Evolutionary conservation across 2,113 vertebrate species (phyloP).

Genomic region (Mastomys coucha): DNA sequence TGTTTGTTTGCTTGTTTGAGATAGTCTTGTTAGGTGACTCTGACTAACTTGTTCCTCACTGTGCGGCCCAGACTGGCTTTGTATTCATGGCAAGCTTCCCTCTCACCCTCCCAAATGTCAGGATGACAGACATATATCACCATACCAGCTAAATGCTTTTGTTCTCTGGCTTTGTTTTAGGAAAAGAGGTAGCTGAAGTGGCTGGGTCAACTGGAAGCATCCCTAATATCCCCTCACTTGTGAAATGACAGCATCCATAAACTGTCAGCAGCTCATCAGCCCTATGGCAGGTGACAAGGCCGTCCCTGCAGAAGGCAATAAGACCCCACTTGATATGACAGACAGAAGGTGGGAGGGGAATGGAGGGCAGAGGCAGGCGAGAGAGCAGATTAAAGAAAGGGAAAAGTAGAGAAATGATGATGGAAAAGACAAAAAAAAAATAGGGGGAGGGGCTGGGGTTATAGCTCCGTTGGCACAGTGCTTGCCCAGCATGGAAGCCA

Average conservation of each 20-base stretch:
- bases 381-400: not conserved
- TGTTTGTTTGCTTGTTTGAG: not conserved
- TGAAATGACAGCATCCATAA: not conserved
- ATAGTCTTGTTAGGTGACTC: not conserved
- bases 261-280: slow-evolving; percentile 5
- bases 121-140: not conserved
- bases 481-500: not conserved
- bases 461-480: not conserved
- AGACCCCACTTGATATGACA: slow-evolving; percentile 26
- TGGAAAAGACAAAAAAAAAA: not conserved
- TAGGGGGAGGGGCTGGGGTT: accelerated
- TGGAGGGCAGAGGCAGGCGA: accelerated
- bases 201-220: not conserved
- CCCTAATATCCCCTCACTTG: not conserved
- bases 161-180: not conserved
- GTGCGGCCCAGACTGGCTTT: not conserved
- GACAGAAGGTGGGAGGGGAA: no score
- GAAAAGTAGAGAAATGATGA: not conserved
- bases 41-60: not conserved
- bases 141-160: not conserved
- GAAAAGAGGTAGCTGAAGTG: not conserved
- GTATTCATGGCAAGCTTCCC: no score
- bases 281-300: not conserved
- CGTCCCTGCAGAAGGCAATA: not conserved
- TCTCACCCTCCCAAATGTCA: not conserved